A percentile compares a stretch with the other conserved stretches of the same genome.
These are phyloP conservation scores for Carcina quercana DNA, from an alignment of 2,888 invertebrate genomes.

Conservation along the genomic window DNA sequence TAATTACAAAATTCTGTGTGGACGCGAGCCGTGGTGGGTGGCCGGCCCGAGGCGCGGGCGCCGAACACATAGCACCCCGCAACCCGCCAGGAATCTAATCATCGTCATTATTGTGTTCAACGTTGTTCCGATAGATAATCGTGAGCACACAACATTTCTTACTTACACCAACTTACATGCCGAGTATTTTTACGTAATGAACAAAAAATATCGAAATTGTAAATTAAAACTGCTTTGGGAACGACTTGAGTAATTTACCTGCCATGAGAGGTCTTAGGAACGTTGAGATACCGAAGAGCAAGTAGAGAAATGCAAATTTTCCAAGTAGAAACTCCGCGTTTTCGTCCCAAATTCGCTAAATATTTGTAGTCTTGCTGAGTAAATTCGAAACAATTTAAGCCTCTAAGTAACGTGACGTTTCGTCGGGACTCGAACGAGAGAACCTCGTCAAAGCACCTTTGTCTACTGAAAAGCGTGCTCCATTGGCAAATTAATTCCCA, in stretches of 20 bases:
- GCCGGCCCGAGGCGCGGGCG: slow-evolving; percentile 36
- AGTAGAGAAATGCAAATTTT: background rate
- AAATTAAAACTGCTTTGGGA: no score
- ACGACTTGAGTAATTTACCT: no score
- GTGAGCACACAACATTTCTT: slow-evolving; percentile 33
- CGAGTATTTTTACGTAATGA: no score
- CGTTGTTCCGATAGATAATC: slow-evolving; percentile 35
- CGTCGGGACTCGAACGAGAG: slow-evolving; percentile 23
- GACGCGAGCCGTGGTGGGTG: slow-evolving; percentile 44
- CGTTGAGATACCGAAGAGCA: background rate
- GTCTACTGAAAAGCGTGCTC: slow-evolving; percentile 35
- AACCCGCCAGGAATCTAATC: slow-evolving; percentile 37
- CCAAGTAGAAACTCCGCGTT: background rate
- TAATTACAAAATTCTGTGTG: slow-evolving; percentile 46
- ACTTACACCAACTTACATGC: no score
- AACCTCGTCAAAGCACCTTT: slow-evolving; percentile 46
- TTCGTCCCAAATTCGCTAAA: slow-evolving; percentile 5
- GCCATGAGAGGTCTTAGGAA: no score
- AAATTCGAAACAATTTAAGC: slow-evolving; percentile 27
- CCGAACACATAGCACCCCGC: slow-evolving; percentile 25
- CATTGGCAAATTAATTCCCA: slow-evolving; percentile 54
- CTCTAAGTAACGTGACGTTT: slow-evolving; percentile 23
- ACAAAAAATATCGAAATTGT: no score
- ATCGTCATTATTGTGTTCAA: slow-evolving; percentile 41
- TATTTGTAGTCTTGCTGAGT: slow-evolving; percentile 16